These are phyloP conservation scores for Strigops habroptila DNA, from an alignment of 2,113 vertebrate species.

Conservation along the genomic window DNA sequence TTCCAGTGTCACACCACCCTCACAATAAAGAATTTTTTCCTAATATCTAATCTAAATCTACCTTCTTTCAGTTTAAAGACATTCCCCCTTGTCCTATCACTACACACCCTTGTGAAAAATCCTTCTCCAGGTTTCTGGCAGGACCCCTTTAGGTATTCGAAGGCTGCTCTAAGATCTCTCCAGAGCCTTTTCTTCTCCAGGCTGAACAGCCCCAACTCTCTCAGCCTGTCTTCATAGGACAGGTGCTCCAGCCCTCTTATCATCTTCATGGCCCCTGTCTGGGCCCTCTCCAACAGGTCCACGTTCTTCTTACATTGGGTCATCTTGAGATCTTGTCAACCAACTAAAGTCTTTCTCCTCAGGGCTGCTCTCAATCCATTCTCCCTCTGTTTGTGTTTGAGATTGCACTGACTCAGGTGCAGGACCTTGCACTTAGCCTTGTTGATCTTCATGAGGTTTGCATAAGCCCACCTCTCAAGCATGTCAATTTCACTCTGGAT, in stretches of 20 bases:
- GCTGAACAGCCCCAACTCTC: not conserved
- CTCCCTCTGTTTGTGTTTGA: not conserved
- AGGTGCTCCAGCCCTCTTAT: not conserved
- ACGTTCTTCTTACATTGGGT: not conserved
- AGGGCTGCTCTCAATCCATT: not conserved
- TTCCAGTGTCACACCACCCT: not conserved
- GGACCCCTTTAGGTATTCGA: not conserved
- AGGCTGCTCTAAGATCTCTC: not conserved
- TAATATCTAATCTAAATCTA: no score
- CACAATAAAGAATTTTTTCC: no score
- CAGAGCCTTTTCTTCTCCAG: not conserved
- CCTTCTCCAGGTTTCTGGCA: not conserved
- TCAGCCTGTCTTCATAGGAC: not conserved
- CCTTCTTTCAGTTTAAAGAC: no score
- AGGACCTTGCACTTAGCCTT: not conserved
- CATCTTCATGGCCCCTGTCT: not conserved
- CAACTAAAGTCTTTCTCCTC: not conserved
- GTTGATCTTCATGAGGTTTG: not conserved
- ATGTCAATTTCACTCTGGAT: not conserved
- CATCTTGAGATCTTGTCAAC: not conserved
- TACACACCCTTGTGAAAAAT: not conserved
- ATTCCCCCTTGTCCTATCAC: not conserved
- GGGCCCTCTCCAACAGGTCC: not conserved
- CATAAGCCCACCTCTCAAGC: not conserved
- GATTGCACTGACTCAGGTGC: not conserved